A percentile compares a stretch with the other conserved stretches of the same genome.
Evolutionary conservation across 64 coral and sea anemone genomes (phyloP).

Genomic region (Pocillopora damicornis): DNA sequence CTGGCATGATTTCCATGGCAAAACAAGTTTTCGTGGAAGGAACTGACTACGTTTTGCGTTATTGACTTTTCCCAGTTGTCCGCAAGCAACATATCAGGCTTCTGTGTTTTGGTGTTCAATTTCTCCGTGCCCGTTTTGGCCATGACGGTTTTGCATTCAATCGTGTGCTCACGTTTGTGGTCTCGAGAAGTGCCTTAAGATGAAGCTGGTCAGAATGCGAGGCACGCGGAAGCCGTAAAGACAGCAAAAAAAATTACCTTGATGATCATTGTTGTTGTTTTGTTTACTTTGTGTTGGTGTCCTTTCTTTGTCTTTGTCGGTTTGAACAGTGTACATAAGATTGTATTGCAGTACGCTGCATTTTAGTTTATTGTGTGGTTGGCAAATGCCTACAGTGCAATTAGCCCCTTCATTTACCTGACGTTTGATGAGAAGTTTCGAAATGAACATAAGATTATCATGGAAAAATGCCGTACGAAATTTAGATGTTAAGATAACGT

Average conservation of each 20-base stretch:
- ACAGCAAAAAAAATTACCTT: slow-evolving; percentile 8
- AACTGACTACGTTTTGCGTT: neutral
- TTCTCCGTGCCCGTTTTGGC: neutral
- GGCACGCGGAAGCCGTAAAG: neutral
- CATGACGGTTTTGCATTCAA: neutral
- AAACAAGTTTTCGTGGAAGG: neutral
- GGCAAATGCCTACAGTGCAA: neutral
- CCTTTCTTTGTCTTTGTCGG: neutral
- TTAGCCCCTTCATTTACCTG: neutral
- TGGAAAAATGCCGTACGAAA: neutral
- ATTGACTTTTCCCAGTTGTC: neutral
- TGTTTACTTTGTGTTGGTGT: neutral
- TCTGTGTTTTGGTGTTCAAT: neutral
- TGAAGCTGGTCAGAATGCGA: neutral
- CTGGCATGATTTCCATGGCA: neutral
- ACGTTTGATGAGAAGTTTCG: neutral
- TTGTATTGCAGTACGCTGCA: neutral
- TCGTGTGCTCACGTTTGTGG: neutral
- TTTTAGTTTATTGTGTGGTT: neutral
- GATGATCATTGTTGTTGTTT: slow-evolving; percentile 10
- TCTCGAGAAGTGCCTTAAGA: neutral
- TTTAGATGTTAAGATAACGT: neutral
- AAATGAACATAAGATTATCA: neutral
- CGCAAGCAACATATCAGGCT: neutral
- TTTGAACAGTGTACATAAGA: neutral